These are phyloP conservation scores for Monochamus alternatus DNA, from an alignment of 2,888 invertebrate genomes.

Conservation along the genomic window DNA sequence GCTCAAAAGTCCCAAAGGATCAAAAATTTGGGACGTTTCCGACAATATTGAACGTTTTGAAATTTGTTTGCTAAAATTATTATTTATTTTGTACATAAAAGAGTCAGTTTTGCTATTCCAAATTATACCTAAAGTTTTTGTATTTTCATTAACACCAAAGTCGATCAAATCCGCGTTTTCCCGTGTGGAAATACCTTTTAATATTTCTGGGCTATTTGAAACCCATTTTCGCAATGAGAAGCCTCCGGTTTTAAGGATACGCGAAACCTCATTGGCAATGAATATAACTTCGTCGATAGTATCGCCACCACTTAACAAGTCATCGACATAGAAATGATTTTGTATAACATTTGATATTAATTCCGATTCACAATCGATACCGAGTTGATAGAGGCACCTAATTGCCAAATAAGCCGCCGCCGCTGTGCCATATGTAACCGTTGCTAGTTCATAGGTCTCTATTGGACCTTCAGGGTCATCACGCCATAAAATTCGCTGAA, in stretches of 20 bases:
- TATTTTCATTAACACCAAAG: slow-evolving; percentile 23
- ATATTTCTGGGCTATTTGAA: slow-evolving; percentile 30
- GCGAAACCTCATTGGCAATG: slow-evolving; percentile 9
- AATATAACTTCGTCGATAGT: neutral
- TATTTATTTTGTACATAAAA: neutral
- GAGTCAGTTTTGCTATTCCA: slow-evolving; percentile 17
- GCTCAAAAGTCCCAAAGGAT: neutral
- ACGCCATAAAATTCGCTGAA: slow-evolving; percentile 48
- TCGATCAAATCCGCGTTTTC: slow-evolving; percentile 19
- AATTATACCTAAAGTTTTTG: slow-evolving; percentile 34
- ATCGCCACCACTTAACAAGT: slow-evolving; percentile 7
- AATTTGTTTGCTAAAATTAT: neutral
- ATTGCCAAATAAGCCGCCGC: slow-evolving; percentile 35
- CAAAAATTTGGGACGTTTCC: slow-evolving; percentile 35
- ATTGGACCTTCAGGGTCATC: slow-evolving; percentile 39
- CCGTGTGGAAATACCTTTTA: slow-evolving; percentile 5
- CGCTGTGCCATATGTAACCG: slow-evolving; percentile 43
- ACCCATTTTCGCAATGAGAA: slow-evolving; percentile 24
- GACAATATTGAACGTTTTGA: slow-evolving; percentile 29
- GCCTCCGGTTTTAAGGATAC: slow-evolving; percentile 15
- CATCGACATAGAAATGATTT: slow-evolving; percentile 34
- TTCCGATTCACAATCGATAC: slow-evolving; percentile 16
- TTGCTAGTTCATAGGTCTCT: slow-evolving; percentile 43
- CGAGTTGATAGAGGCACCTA: slow-evolving; percentile 30
- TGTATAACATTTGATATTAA: slow-evolving; percentile 5